These are phyloP conservation scores for Heliconius congener DNA, from an alignment of 1,140 invertebrate species.

Conservation along the genomic window DNA sequence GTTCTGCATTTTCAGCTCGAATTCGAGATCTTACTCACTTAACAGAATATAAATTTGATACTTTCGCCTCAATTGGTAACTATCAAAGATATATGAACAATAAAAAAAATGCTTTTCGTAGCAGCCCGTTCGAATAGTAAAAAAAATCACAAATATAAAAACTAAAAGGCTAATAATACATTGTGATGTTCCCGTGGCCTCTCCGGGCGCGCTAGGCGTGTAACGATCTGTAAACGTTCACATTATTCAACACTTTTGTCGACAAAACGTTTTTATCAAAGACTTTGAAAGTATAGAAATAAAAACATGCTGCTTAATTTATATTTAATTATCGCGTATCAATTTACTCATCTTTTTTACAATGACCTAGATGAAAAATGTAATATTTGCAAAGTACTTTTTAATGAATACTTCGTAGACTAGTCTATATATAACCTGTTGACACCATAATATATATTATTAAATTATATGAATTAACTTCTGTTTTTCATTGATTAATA, in stretches of 20 bases:
- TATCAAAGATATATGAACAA: not conserved
- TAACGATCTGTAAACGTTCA: constrained; percentile 31
- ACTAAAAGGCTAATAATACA: constrained; percentile 5
- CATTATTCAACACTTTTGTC: constrained; percentile 19
- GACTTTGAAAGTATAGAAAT: not conserved
- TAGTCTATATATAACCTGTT: not conserved
- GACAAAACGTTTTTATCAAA: not conserved
- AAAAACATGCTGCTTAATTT: not conserved
- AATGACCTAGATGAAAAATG: not conserved
- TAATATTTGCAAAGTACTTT: not conserved
- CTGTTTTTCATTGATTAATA: not conserved
- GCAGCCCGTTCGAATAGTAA: not conserved
- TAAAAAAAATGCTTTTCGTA: not conserved
- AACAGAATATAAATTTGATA: too few relatives aligned
- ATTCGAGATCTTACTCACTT: not conserved
- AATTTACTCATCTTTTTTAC: not conserved
- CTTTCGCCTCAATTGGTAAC: not conserved
- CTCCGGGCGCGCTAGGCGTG: not conserved
- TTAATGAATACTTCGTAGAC: not conserved
- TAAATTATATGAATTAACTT: not conserved
- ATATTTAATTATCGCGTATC: not conserved
- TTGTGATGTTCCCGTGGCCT: constrained; percentile 7
- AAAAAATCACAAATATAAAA: not conserved
- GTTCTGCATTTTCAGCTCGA: not conserved
- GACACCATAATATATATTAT: not conserved